Evolutionary conservation across 2,797 vertebrate genomes (phyloP).

Genomic region (Carcharodon carcharias): DNA sequence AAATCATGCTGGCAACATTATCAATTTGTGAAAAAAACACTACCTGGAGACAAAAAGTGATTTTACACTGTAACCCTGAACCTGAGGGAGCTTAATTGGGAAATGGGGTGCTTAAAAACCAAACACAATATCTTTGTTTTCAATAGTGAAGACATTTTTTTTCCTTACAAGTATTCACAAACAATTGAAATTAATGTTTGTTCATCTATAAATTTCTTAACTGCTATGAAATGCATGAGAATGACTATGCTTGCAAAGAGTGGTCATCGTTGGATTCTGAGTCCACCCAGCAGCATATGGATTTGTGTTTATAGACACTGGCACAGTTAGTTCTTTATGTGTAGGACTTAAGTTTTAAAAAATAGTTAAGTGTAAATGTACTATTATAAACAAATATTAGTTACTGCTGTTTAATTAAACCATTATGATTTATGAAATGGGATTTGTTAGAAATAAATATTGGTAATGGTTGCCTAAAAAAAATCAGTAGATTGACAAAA

Average conservation of each 20-base stretch:
- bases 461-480: not conserved
- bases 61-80: not conserved
- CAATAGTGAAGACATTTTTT: not conserved
- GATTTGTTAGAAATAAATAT: not conserved
- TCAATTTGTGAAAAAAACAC: not conserved
- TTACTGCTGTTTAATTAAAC: not conserved
- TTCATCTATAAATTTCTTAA: too few species aligned
- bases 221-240: too few species aligned
- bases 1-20: not conserved
- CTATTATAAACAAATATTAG: not conserved
- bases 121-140: not conserved
- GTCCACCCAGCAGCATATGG: not conserved
- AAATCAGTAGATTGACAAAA: not conserved
- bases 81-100: not conserved
- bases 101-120: not conserved
- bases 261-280: not conserved
- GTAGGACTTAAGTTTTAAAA: not conserved
- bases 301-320: not conserved
- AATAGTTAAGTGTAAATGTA: not conserved
- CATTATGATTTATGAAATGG: not conserved
- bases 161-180: not conserved
- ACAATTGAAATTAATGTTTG: too few species aligned
- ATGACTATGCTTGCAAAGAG: not conserved
- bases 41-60: not conserved
- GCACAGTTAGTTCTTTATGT: not conserved